These are phyloP conservation scores for Crax fasciolata DNA, from an alignment of 2,797 vertebrate genomes.

Conservation along the genomic window DNA sequence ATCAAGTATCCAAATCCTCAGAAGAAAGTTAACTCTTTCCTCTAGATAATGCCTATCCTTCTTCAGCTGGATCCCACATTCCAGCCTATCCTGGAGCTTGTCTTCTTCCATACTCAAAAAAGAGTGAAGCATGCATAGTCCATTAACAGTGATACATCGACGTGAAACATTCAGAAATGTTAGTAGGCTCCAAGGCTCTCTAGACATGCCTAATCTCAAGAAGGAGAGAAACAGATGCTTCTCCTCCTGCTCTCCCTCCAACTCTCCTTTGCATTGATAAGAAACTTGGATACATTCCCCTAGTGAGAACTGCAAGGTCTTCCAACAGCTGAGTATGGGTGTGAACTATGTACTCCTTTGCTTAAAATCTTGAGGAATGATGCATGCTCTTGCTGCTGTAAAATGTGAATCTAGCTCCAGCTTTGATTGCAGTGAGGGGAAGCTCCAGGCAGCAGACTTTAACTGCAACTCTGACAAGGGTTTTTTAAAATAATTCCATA, in stretches of 20 bases:
- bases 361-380: not conserved
- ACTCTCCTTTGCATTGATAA: not conserved
- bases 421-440: not conserved
- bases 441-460: not conserved
- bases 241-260: conserved; percentile 8
- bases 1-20: not conserved
- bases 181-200: not conserved
- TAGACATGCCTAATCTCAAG: not conserved
- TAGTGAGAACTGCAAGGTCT: not conserved
- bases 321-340: conserved; percentile 9
- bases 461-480: not conserved
- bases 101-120: not conserved
- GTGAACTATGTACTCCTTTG: not conserved
- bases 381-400: not conserved
- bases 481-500: not conserved
- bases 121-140: not conserved
- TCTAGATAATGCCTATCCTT: not conserved
- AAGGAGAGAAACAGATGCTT: conserved; percentile 21
- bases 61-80: not conserved
- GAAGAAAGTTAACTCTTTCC: not conserved
- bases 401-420: not conserved
- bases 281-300: not conserved
- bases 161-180: not conserved
- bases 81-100: not conserved
- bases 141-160: not conserved